Conservation (phyloP, 2,888 invertebrate species). For the Athalia cordata region DNA sequence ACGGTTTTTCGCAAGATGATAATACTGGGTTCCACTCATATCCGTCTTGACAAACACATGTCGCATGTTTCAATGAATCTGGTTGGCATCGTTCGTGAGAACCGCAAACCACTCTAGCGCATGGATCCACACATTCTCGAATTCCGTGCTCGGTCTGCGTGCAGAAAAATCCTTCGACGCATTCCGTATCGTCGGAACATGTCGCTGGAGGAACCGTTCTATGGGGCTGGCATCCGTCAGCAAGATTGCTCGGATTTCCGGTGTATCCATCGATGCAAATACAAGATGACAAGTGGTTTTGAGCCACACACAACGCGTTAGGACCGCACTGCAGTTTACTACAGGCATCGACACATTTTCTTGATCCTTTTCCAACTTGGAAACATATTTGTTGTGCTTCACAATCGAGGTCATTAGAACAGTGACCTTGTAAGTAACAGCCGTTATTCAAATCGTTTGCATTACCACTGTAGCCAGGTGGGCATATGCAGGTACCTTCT, state of each 20-base stretch:
- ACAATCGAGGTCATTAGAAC: slow-evolving; percentile 88
- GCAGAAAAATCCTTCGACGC: slow-evolving; percentile 83
- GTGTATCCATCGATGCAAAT: slow-evolving; percentile 88
- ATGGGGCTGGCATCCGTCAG: slow-evolving; percentile 85
- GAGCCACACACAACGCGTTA: slow-evolving; percentile 89
- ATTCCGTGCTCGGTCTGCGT: slow-evolving; percentile 77
- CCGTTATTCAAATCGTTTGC: slow-evolving; percentile 82
- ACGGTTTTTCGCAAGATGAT: slow-evolving; percentile 90
- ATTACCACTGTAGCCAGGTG: slow-evolving; percentile 86
- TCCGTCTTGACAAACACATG: slow-evolving; percentile 86
- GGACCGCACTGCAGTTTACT: slow-evolving; percentile 92
- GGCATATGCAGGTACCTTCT: slow-evolving; percentile 86
- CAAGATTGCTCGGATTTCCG: slow-evolving; percentile 89
- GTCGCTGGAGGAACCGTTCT: slow-evolving; percentile 77
- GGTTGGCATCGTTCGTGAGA: slow-evolving; percentile 87
- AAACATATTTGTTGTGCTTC: slow-evolving; percentile 91
- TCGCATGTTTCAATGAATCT: slow-evolving; percentile 80
- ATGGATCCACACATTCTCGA: slow-evolving; percentile 85
- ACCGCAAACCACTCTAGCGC: slow-evolving; percentile 87
- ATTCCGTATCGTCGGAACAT: slow-evolving; percentile 83
- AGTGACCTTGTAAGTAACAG: slow-evolving; percentile 85
- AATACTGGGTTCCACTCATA: slow-evolving; percentile 90
- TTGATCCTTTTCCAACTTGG: slow-evolving; percentile 84
- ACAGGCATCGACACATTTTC: slow-evolving; percentile 92
- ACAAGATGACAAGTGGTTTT: slow-evolving; percentile 90